These are phyloP conservation scores for Semaprochilodus insignis DNA, from an alignment of 2,797 vertebrate genomes.

Conservation along the genomic window DNA sequence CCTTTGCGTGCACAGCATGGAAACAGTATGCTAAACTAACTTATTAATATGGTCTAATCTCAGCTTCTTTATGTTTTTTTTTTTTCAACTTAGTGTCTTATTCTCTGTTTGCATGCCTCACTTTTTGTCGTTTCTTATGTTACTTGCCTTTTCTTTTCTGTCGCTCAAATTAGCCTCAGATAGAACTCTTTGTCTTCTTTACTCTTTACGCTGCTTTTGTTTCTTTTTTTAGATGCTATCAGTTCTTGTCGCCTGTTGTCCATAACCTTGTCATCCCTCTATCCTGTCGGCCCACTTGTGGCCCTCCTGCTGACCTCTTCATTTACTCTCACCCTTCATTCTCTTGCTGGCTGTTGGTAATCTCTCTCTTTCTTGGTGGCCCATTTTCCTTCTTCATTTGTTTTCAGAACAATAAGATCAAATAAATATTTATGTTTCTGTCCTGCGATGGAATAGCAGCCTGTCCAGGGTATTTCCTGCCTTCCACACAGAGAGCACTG, in stretches of 20 bases:
- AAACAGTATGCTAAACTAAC: background rate
- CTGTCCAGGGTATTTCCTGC: too few relatives aligned
- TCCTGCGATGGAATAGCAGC: too few relatives aligned
- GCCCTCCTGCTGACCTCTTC: background rate
- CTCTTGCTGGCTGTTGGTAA: background rate
- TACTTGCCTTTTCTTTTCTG: background rate
- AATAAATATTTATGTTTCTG: too few relatives aligned
- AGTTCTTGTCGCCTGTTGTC: constrained; percentile 12
- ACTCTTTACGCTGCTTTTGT: background rate
- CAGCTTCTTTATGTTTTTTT: background rate
- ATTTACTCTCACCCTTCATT: background rate
- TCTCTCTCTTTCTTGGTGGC: background rate
- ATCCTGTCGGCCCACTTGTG: background rate
- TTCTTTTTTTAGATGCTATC: background rate
- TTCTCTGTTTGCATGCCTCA: background rate
- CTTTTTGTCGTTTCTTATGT: background rate
- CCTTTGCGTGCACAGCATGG: constrained; percentile 36
- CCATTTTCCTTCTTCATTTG: background rate
- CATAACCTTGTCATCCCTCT: background rate
- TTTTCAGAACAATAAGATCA: background rate
- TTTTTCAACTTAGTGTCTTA: constrained; percentile 28
- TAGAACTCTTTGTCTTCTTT: background rate
- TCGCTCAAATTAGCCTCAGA: background rate
- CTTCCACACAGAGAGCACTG: too few relatives aligned
- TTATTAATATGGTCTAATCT: constrained; percentile 9